These are phyloP conservation scores for Microplitis mediator DNA, from an alignment of 1,140 invertebrate species.

Conservation along the genomic window DNA sequence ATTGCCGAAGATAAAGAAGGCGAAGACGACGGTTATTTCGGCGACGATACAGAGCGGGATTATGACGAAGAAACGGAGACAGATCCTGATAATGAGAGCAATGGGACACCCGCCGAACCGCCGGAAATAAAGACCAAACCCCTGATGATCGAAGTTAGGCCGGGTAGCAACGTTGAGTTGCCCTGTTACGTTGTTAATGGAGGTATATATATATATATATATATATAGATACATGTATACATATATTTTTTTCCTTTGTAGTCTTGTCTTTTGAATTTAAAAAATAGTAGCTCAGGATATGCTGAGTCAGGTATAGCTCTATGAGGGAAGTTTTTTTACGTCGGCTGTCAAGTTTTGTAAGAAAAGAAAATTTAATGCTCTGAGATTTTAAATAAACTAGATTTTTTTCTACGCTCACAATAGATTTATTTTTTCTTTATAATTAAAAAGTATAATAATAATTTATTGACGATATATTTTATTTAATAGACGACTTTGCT, in stretches of 20 bases:
- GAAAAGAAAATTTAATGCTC: background rate
- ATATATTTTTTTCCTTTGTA: background rate
- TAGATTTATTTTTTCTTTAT: background rate
- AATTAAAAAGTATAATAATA: background rate
- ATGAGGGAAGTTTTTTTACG: background rate
- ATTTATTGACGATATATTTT: constrained; percentile 9
- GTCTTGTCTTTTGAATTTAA: too few relatives aligned
- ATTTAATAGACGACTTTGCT: constrained; percentile 31
- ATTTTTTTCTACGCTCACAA: background rate
- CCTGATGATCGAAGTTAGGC: constrained; percentile 10
- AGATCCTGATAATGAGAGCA: constrained; percentile 16
- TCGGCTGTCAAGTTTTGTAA: background rate
- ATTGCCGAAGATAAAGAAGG: background rate
- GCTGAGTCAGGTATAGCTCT: constrained; percentile 13
- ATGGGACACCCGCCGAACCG: constrained; percentile 5
- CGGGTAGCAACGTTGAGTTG: constrained; percentile 38
- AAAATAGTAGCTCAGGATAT: background rate
- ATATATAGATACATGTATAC: background rate
- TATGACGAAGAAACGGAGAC: constrained; percentile 34
- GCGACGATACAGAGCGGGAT: constrained; percentile 18
- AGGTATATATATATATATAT: constrained; percentile 30
- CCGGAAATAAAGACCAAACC: constrained; percentile 35
- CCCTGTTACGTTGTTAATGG: constrained; percentile 39
- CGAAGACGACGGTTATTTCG: constrained; percentile 22
- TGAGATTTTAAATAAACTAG: background rate